A percentile compares a stretch with the other conserved stretches of the same genome.
phyloP scores from a whole-genome alignment of 2,797 vertebrate genomes.

The Pseudocheirus occidentalis region DNA sequence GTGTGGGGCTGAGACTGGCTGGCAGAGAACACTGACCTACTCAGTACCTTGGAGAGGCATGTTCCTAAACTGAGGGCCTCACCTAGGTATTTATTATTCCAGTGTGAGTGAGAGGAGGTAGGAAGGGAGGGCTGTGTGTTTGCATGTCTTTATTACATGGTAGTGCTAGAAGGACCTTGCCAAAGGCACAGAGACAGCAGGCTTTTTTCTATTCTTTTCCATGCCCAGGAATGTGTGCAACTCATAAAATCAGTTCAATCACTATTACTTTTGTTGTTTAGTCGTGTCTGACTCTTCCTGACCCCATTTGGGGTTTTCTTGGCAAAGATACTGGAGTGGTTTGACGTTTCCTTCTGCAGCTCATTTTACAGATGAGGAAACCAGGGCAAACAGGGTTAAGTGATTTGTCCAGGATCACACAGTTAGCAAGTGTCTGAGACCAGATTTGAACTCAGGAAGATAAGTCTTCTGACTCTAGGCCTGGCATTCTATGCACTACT shows the following conservation, averaged over 20 bases:
- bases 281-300: background rate
- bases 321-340: background rate
- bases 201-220: background rate
- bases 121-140: background rate
- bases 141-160: background rate
- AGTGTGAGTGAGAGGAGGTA: background rate
- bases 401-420: background rate
- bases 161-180: background rate
- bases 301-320: background rate
- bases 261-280: background rate
- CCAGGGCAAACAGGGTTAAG: background rate
- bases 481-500: background rate
- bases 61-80: background rate
- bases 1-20: constrained; percentile 3
- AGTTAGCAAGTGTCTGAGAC: background rate
- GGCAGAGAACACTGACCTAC: constrained; percentile 4
- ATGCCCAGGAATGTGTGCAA: background rate
- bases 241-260: background rate
- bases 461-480: background rate
- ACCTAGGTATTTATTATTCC: background rate
- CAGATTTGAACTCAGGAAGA: background rate
- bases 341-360: background rate
- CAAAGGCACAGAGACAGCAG: background rate
- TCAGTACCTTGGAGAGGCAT: constrained; percentile 44
- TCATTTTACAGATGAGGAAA: background rate